Evolutionary conservation across 2,888 invertebrate genomes (phyloP), one percentile per base, ranked within the genome.

Genomic region (Hesperia comma): DNA sequence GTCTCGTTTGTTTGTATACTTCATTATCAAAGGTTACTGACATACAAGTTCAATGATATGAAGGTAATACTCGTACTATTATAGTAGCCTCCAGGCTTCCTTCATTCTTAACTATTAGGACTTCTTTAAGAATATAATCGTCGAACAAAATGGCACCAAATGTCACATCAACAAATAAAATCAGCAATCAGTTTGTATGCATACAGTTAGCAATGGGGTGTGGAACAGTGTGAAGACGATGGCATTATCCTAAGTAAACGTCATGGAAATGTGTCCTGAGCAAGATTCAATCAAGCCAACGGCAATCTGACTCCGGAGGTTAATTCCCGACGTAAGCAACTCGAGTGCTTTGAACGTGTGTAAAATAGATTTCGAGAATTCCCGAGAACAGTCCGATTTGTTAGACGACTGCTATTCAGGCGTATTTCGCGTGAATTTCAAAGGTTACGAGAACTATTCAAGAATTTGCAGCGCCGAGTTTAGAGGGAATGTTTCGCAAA

Each of bases 1-100:
- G 56, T 62, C 63, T 51, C 21, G 70, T 72, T 68, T 72, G 76
- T 69, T 41, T 40, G 7, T 15, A 17, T 46, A 41, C 26, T 43
- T 72, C 71, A 60, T 67, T 77, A 78, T 75, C 72, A 56, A 63
- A 70, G 72, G 76, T 77, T 76, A 70, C 70, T 74, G 77, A 80
- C 79, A 71, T 67, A 72, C 71, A 73, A 74, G 72, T 76, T 74
- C 72, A 75, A 74, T 72, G 74, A 17, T 37, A 41, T 21, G 15
- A 15, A 33, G 54, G 33, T 33, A 12, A 10, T 37, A 10, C 8
- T 37, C 3, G 26, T 26, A 26, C 26, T n/a, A n/a, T n/a, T n/a
- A n/a, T n/a, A n/a, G n/a, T n/a, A n/a, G n/a, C n/a, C n/a, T n/a
- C n/a, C n/a, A n/a, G n/a, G n/a, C n/a, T n/a, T n/a, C n/a, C n/a